A percentile compares a stretch with the other conserved stretches of the same genome.
Conservation (phyloP, 2,888 invertebrate species). For the Pollenia labialis region DNA sequence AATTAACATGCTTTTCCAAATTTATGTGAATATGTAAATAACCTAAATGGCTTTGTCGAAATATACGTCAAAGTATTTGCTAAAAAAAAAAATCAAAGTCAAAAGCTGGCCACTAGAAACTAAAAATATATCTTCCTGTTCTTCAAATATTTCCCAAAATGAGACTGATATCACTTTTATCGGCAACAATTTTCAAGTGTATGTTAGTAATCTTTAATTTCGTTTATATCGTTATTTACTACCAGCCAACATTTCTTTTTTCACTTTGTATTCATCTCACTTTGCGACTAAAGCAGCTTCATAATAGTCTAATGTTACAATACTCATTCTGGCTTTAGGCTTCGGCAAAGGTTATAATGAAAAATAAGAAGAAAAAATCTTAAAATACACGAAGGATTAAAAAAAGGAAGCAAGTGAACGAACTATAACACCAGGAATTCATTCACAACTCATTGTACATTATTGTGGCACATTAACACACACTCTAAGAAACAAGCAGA, state of each 20-base stretch:
- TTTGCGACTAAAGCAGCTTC: constrained; percentile 35
- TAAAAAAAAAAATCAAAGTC: no score
- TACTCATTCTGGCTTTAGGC: constrained; percentile 55
- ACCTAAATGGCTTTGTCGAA: no score
- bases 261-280: constrained; percentile 22
- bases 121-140: no score
- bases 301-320: constrained; percentile 42
- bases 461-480: constrained; percentile 57
- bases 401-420: constrained; percentile 23
- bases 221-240: constrained; percentile 13
- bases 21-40: no score
- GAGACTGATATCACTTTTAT: no score
- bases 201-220: constrained; percentile 9
- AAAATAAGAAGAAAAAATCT: constrained; percentile 10
- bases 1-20: no score
- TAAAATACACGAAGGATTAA: background rate
- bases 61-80: no score
- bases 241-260: constrained; percentile 19
- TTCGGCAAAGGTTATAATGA: constrained; percentile 41
- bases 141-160: no score
- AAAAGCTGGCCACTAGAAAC: no score
- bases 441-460: constrained; percentile 33
- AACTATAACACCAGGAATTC: constrained; percentile 37
- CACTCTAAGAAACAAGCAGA: background rate
- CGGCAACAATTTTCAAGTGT: background rate